These are phyloP conservation scores for Tetranychus truncatus DNA, from an alignment of 2,888 invertebrate genomes.

Conservation along the genomic window DNA sequence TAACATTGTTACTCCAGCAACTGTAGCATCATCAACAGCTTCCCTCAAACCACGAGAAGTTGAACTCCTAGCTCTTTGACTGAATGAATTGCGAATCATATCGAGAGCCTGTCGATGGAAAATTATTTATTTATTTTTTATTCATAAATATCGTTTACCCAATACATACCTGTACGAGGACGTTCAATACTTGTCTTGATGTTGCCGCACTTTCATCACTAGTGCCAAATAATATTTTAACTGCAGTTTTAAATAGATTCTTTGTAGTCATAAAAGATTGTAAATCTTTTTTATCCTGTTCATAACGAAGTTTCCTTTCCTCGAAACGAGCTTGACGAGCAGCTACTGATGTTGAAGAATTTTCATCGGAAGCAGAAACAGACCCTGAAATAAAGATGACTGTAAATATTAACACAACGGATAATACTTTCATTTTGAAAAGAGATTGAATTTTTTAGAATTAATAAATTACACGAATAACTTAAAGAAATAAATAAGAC, in stretches of 20 bases:
- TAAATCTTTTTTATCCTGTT: slow-evolving; percentile 27
- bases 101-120: slow-evolving; percentile 43
- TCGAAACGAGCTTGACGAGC: slow-evolving; percentile 18
- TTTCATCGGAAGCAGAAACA: background rate
- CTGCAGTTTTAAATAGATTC: slow-evolving; percentile 26
- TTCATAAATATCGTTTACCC: slow-evolving; percentile 14
- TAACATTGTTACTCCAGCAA: slow-evolving; percentile 67
- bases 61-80: slow-evolving; percentile 66
- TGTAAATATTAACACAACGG: background rate
- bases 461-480: too few relatives aligned
- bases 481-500: too few relatives aligned
- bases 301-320: slow-evolving; percentile 21
- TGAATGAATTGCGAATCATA: slow-evolving; percentile 76
- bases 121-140: background rate
- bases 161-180: slow-evolving; percentile 23
- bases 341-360: background rate
- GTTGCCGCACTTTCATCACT: slow-evolving; percentile 28
- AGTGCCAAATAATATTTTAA: slow-evolving; percentile 28
- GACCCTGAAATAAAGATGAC: background rate
- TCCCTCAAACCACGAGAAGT: slow-evolving; percentile 62
- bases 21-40: slow-evolving; percentile 61
- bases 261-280: slow-evolving; percentile 27
- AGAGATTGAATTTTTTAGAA: background rate
- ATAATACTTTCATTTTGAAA: slow-evolving; percentile 5
- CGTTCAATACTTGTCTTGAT: slow-evolving; percentile 27